Conservation (phyloP, 2,113 vertebrate species). For the Vicugna pacos region DNA sequence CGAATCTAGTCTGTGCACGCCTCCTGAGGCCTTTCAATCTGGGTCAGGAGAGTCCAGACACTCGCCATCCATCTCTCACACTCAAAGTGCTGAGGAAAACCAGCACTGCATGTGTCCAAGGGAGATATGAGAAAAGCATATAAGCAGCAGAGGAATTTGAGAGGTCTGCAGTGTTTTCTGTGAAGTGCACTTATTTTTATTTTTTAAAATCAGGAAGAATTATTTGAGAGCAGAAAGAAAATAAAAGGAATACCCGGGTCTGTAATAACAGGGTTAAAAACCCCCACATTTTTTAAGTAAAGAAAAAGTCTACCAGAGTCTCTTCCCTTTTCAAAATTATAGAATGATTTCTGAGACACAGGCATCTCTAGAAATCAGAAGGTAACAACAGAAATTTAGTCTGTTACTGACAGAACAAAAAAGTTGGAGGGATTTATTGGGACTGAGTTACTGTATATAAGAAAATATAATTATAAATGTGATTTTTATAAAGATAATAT, state of each 20-base stretch:
- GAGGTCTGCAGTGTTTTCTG: background rate
- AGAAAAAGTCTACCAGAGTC: background rate
- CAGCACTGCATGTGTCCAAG: background rate
- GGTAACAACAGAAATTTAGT: constrained; percentile 20
- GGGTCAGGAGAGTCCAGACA: background rate
- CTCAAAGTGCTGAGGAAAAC: background rate
- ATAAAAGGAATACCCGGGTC: background rate
- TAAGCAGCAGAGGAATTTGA: background rate
- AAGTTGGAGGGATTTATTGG: background rate
- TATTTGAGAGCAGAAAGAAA: background rate
- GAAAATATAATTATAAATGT: background rate
- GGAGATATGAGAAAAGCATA: background rate
- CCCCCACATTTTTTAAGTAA: background rate
- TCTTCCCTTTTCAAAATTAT: background rate
- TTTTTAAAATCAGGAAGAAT: background rate
- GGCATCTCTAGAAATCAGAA: background rate
- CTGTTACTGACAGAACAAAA: background rate
- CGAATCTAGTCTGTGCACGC: background rate
- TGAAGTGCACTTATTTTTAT: background rate
- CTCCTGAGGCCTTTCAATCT: background rate
- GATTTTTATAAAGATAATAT: background rate
- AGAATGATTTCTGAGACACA: background rate
- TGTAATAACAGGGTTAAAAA: background rate
- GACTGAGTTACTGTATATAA: background rate
- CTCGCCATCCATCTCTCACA: background rate